Conservation (phyloP, 1,140 invertebrate species). For the Piezodorus guildinii region DNA sequence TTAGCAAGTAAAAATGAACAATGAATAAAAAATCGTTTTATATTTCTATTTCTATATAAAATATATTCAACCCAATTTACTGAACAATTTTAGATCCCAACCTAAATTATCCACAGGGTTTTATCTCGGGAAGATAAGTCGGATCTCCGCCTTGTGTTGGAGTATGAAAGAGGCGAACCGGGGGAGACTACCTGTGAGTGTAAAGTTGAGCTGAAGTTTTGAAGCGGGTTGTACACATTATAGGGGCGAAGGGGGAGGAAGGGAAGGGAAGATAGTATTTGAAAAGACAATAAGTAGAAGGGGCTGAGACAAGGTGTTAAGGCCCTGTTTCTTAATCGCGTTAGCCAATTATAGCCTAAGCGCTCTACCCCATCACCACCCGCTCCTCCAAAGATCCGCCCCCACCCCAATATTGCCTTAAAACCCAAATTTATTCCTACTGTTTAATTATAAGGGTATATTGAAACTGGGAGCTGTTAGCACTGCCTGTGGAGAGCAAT, state of each 20-base stretch:
- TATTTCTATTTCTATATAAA: too few species aligned
- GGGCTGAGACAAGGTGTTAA: constrained; percentile 24
- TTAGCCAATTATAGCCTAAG: constrained; percentile 25
- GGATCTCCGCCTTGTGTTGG: too few species aligned
- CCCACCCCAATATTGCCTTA: constrained; percentile 23
- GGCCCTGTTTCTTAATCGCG: constrained; percentile 24
- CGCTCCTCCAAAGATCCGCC: neutral
- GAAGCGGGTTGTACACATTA: neutral
- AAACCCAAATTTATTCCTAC: constrained; percentile 25
- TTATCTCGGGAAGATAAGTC: too few species aligned
- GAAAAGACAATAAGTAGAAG: constrained; percentile 7
- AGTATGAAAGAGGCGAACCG: too few species aligned
- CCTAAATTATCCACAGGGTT: too few species aligned
- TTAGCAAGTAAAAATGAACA: too few species aligned
- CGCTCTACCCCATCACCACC: neutral
- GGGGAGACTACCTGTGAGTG: neutral
- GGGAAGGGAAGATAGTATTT: constrained; percentile 10
- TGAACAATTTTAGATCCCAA: too few species aligned
- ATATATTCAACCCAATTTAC: too few species aligned
- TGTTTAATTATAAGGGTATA: constrained; percentile 25
- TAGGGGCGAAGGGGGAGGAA: constrained; percentile 1
- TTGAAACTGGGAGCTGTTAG: constrained; percentile 19
- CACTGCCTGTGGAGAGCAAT: constrained; percentile 2
- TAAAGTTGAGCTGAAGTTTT: neutral
- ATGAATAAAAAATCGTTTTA: too few species aligned